phyloP scores from a whole-genome alignment of 2,797 vertebrate genomes.

The Tenualosa thibaudeaui region DNA sequence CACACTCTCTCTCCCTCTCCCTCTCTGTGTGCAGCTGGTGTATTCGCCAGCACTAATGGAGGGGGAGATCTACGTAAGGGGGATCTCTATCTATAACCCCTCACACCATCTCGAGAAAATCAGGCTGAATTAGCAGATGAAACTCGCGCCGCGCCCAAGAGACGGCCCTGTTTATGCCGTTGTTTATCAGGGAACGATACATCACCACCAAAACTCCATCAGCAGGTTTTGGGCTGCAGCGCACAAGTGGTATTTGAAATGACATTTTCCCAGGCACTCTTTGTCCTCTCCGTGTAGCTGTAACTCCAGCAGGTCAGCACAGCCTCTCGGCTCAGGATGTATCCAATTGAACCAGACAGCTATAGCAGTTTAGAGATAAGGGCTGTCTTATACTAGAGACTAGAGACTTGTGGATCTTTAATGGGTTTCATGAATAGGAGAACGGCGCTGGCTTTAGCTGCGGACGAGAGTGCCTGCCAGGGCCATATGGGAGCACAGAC shows the following conservation, averaged over 20 bases:
- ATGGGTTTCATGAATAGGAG: not conserved
- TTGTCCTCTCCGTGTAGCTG: not conserved
- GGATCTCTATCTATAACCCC: not conserved
- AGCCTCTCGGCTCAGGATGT: not conserved
- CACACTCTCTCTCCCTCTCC: not conserved
- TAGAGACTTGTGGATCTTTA: conserved; percentile 7
- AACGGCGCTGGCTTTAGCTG: not conserved
- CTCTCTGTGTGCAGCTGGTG: not conserved
- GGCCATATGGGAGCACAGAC: conserved; percentile 48
- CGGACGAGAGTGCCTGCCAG: conserved; percentile 18
- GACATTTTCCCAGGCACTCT: not conserved
- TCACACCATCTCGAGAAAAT: not conserved
- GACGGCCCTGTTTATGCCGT: not conserved
- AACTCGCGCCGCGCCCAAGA: not conserved
- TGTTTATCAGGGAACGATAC: not conserved
- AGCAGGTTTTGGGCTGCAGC: not conserved
- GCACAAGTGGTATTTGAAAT: not conserved
- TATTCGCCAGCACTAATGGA: not conserved
- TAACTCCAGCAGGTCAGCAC: not conserved
- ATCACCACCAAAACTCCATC: not conserved
- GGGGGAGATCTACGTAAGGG: not conserved
- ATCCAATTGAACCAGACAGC: conserved; percentile 17
- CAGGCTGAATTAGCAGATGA: not conserved
- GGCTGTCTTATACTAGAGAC: not conserved
- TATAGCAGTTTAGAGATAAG: not conserved